Conservation (phyloP, 2,113 vertebrate species). For the Myotis davidii region DNA sequence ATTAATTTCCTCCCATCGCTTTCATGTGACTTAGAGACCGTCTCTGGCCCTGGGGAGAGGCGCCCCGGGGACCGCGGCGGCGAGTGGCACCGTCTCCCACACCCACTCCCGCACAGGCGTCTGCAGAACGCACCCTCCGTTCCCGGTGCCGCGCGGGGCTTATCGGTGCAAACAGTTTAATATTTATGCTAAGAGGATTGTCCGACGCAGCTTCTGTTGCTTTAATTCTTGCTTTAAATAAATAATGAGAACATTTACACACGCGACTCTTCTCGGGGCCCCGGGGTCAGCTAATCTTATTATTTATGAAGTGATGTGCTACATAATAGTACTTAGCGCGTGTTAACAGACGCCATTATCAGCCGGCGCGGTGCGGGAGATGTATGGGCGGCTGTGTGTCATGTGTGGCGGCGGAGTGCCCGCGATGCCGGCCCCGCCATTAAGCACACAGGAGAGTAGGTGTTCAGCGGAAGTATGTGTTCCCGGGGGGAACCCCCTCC, state of each 20-base stretch:
- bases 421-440: conserved; percentile 91
- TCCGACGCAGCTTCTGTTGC: conserved; percentile 93
- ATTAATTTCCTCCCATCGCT: conserved; percentile 80
- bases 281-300: conserved; percentile 99
- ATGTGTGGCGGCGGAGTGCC: conserved; percentile 93
- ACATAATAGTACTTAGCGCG: conserved; percentile 99
- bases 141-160: conserved; percentile 77
- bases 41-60: conserved; percentile 54
- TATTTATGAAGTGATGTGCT: conserved; percentile 99
- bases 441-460: conserved; percentile 91
- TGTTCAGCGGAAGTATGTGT: conserved; percentile 92
- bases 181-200: conserved; percentile 94
- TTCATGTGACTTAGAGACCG: conserved; percentile 79
- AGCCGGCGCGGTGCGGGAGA: conserved; percentile 94
- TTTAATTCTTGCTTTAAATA: conserved; percentile 99
- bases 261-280: conserved; percentile 95
- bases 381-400: conserved; percentile 96
- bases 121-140: conserved; percentile 75
- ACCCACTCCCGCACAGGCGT: conserved; percentile 76
- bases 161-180: conserved; percentile 88
- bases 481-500: conserved; percentile 77
- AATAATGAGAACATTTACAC: conserved; percentile 99
- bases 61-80: conserved; percentile 67
- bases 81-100: conserved; percentile 67
- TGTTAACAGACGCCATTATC: conserved; percentile 99